Conservation (phyloP, 1,140 invertebrate species). For the Nymphalis io region DNA sequence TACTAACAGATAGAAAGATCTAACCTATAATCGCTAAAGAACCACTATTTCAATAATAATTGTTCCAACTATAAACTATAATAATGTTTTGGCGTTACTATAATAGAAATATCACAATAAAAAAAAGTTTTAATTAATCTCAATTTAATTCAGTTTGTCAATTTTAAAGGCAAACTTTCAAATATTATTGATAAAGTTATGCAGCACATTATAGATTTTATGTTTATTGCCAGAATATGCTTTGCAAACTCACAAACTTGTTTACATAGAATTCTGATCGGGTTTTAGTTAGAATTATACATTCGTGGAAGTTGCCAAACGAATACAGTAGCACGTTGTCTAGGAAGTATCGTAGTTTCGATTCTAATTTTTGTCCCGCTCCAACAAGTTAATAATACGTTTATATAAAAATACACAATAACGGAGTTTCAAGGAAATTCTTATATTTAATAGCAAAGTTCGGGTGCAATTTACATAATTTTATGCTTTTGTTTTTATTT, state of each 20-base stretch:
- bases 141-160: constrained; percentile 20
- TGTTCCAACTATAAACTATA: no score
- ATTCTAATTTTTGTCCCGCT: constrained; percentile 24
- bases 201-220: constrained; percentile 27
- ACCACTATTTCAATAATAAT: no score
- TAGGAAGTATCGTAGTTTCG: constrained; percentile 19
- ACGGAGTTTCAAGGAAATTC: not conserved
- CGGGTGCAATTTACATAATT: constrained; percentile 9
- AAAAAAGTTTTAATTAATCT: constrained; percentile 29
- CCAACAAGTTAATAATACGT: constrained; percentile 23
- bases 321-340: constrained; percentile 26
- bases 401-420: constrained; percentile 16
- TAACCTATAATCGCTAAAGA: no score
- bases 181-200: constrained; percentile 27
- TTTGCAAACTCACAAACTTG: constrained; percentile 25
- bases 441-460: constrained; percentile 10
- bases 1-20: no score
- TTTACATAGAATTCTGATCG: constrained; percentile 31
- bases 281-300: constrained; percentile 30
- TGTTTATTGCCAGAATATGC: constrained; percentile 29
- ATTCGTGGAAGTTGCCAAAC: constrained; percentile 29
- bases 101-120: constrained; percentile 5
- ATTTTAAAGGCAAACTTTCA: constrained; percentile 23
- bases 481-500: constrained; percentile 9
- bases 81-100: not conserved